Evolutionary conservation across 2,888 invertebrate genomes (phyloP), one percentile per base, ranked within the genome.

Genomic region (Clistopyga incitator): DNA sequence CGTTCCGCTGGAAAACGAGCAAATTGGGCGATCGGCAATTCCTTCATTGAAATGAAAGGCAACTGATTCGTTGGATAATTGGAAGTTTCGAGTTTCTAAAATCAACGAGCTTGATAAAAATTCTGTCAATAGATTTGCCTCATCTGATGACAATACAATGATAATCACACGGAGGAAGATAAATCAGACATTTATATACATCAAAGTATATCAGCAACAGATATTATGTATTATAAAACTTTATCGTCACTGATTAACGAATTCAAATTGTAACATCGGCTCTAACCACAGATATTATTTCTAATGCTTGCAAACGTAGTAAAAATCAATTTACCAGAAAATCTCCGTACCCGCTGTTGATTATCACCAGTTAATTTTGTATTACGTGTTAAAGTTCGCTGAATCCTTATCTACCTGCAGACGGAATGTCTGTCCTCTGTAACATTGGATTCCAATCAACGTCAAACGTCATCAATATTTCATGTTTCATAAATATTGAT

Each of bases 1-100:
- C 64, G 50, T 47, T 61, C 38, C 50, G 4, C 61, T 50, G 64
- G 74, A 75, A 75, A 75, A 75, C 50, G 38, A 61, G 50, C 34
- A 50, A 64, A 75, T 64, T 38, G 45, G 23, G 50, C 74, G n/a
- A 50, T 50, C 64, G 64, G 64, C 47, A 50, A 64, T 64, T 75
- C 64, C 18, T 50, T 64, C 47, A 50, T 50, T 64, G 20, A 38
- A 75, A 75, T 52, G 18, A 75, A 75, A 64, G 23, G 38, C 52
- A 29, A 47, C 72, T 45, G 47, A 74, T 74, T 72, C 42, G 52
- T 10, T 18, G 61, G 29, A 34, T 61, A 61, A 74, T 74, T 61
- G 47, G 29, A 74, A 61, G 42, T 74, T 29, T 20, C 23, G 61
- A 25, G 34, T 11, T 47, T 64, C 8, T 42, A 13, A 38, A 42